phyloP scores from a whole-genome alignment of 2,888 invertebrate genomes.

The Ceriagrion tenellum region DNA sequence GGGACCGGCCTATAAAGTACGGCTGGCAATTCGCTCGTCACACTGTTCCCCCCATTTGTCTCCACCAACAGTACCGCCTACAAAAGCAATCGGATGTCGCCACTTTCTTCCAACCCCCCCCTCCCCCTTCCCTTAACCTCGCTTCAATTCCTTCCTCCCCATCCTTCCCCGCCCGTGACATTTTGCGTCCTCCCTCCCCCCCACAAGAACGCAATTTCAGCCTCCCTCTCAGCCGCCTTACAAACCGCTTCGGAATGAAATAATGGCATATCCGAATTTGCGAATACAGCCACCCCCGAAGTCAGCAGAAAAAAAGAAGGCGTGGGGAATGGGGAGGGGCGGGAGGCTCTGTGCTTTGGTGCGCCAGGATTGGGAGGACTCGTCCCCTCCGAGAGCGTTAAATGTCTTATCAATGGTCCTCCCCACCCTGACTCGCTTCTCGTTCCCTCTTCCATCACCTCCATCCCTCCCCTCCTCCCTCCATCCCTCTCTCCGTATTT shows the following conservation, averaged over 20 bases:
- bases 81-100: conserved; percentile 67
- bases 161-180: too few species aligned
- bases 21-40: conserved; percentile 66
- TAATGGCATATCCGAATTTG: conserved; percentile 67
- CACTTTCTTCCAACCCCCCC: conserved; percentile 30
- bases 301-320: conserved; percentile 54
- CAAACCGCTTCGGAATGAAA: conserved; percentile 64
- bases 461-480: conserved; percentile 3
- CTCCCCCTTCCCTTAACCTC: neutral
- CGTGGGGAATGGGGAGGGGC: neutral
- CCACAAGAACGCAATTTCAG: neutral
- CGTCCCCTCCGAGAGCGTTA: conserved; percentile 25
- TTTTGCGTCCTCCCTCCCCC: neutral
- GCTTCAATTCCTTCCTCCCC: too few species aligned
- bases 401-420: conserved; percentile 46
- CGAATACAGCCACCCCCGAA: conserved; percentile 66
- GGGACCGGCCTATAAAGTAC: conserved; percentile 55
- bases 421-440: neutral
- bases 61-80: conserved; percentile 61
- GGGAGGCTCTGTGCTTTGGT: neutral
- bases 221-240: neutral
- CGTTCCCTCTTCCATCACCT: neutral
- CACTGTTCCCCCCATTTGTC: conserved; percentile 63
- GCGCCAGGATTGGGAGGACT: neutral
- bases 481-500: neutral